These are phyloP conservation scores for Motacilla tschutschensis DNA, from an alignment of 2,113 vertebrate genomes.

Conservation along the genomic window DNA sequence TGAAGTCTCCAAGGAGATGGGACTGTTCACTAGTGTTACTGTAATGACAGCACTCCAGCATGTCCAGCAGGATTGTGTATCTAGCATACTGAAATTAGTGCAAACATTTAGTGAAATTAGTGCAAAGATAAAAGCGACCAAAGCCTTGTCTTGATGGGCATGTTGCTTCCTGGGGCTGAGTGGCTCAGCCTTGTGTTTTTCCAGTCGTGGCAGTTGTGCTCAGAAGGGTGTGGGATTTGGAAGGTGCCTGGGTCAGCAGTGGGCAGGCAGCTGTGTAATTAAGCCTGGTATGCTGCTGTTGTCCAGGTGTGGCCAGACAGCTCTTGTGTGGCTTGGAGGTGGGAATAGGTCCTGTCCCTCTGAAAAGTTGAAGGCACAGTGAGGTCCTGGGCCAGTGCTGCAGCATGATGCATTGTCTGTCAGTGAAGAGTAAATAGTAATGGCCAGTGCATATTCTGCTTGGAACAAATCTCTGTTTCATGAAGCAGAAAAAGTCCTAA, in stretches of 20 bases:
- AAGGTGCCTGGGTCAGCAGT: neutral
- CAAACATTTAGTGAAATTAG: neutral
- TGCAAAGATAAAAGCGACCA: neutral
- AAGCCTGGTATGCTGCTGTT: neutral
- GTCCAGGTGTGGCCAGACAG: neutral
- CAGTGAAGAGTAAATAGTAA: neutral
- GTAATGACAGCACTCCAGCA: neutral
- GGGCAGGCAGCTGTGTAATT: neutral
- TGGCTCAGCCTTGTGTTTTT: neutral
- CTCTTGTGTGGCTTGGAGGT: neutral
- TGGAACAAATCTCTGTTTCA: neutral
- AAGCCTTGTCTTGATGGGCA: neutral
- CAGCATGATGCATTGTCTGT: fast-evolving
- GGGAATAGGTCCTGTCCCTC: neutral
- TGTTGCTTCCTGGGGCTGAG: neutral
- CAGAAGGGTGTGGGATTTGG: neutral
- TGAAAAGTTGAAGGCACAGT: neutral
- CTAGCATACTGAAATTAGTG: neutral
- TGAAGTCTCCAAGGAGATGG: neutral
- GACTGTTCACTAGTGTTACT: neutral
- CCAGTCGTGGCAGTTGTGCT: neutral
- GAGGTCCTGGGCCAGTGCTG: neutral
- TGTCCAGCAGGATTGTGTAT: neutral
- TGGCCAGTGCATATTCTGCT: neutral
- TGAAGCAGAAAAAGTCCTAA: neutral